These are phyloP conservation scores for Planiliza haematocheilus DNA, from an alignment of 2,113 vertebrate species.

Conservation along the genomic window DNA sequence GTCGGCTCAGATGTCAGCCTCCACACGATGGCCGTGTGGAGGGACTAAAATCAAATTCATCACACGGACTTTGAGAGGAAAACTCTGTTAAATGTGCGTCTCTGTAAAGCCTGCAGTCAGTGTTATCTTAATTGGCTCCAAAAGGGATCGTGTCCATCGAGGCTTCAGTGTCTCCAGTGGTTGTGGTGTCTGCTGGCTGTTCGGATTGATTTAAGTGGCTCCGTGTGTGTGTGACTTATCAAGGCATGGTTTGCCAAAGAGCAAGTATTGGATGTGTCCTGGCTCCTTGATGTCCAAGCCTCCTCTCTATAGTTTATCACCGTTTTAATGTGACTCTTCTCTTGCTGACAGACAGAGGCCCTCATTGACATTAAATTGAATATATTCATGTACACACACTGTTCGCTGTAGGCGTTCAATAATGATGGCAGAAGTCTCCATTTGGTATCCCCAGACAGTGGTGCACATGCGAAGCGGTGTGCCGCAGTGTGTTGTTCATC, in stretches of 20 bases:
- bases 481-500: slow-evolving; percentile 48
- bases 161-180: slow-evolving; percentile 9
- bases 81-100: slow-evolving; percentile 5
- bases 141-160: slow-evolving; percentile 19
- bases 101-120: neutral
- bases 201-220: slow-evolving; percentile 35
- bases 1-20: slow-evolving; percentile 49
- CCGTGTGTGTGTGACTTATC: slow-evolving; percentile 27
- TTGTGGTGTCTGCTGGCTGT: slow-evolving; percentile 7
- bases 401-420: neutral
- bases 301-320: slow-evolving; percentile 1
- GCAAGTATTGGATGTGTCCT: neutral
- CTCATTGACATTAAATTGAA: neutral
- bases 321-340: slow-evolving; percentile 19
- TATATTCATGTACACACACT: neutral
- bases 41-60: slow-evolving; percentile 20
- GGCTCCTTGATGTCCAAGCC: slow-evolving; percentile 36
- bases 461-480: slow-evolving; percentile 16
- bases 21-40: slow-evolving; percentile 4
- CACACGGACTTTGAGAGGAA: slow-evolving; percentile 4
- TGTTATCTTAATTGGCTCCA: slow-evolving; percentile 46
- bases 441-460: neutral
- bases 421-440: neutral
- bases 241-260: neutral
- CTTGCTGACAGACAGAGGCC: neutral